Evolutionary conservation across 1,140 invertebrate genomes (phyloP).

Genomic region (Panagrolaimus sp.): DNA sequence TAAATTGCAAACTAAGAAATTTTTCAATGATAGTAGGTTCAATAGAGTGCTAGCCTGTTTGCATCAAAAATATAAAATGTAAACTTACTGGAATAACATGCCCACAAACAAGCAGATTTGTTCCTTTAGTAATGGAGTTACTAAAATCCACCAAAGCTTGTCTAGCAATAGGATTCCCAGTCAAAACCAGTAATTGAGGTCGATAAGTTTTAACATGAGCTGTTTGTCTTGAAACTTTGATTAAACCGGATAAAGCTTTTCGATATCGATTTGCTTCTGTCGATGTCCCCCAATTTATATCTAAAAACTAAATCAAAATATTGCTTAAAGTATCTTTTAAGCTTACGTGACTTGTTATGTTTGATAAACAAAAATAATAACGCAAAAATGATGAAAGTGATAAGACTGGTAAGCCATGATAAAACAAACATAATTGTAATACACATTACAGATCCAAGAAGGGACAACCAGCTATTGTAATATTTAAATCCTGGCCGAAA

Average conservation of each 20-base stretch:
- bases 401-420: slow-evolving; percentile 59
- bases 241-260: slow-evolving; percentile 59
- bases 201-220: slow-evolving; percentile 63
- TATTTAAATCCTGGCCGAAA: slow-evolving; percentile 69
- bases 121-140: slow-evolving; percentile 79
- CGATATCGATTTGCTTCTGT: slow-evolving; percentile 63
- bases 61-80: too few relatives aligned
- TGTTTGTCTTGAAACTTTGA: slow-evolving; percentile 60
- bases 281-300: slow-evolving; percentile 64
- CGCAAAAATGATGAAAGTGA: slow-evolving; percentile 44
- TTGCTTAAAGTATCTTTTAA: slow-evolving; percentile 23
- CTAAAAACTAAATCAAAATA: slow-evolving; percentile 37
- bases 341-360: slow-evolving; percentile 74
- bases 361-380: slow-evolving; percentile 76
- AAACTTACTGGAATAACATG: slow-evolving; percentile 67
- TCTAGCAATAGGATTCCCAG: slow-evolving; percentile 75
- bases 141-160: slow-evolving; percentile 83
- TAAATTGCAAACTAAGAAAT: too few relatives aligned
- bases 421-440: slow-evolving; percentile 77
- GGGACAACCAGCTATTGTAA: slow-evolving; percentile 86
- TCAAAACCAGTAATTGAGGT: slow-evolving; percentile 80
- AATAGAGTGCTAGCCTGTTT: too few relatives aligned
- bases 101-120: slow-evolving; percentile 74
- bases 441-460: slow-evolving; percentile 79
- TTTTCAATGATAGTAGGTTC: too few relatives aligned